Conservation (phyloP, 1,140 invertebrate species). For the Heliothis virescens region DNA sequence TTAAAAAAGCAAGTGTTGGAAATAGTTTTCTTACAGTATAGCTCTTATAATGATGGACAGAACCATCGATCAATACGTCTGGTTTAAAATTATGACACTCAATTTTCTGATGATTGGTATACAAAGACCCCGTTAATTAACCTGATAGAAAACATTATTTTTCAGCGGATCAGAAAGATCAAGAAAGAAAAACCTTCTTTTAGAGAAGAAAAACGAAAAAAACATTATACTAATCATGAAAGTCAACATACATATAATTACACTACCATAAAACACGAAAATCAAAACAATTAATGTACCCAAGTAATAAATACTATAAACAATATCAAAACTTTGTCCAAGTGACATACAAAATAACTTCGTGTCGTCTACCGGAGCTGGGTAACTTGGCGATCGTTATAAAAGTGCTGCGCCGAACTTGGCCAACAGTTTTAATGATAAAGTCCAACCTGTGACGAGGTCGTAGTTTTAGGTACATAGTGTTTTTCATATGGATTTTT, state of each 20-base stretch:
- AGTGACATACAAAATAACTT: slow-evolving; percentile 10
- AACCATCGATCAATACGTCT: too few relatives aligned
- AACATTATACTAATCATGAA: too few relatives aligned
- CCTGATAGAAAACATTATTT: not conserved
- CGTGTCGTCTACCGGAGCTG: not conserved
- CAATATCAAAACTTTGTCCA: slow-evolving; percentile 11
- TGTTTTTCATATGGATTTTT: not conserved
- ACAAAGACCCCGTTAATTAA: not conserved
- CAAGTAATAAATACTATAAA: slow-evolving; percentile 30
- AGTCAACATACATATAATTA: too few relatives aligned
- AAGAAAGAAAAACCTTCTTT: too few relatives aligned
- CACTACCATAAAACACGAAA: not conserved
- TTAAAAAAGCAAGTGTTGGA: too few relatives aligned
- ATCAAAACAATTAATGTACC: not conserved
- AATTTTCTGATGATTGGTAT: too few relatives aligned
- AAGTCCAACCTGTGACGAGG: slow-evolving; percentile 37
- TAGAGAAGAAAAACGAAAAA: too few relatives aligned
- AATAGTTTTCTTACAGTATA: too few relatives aligned
- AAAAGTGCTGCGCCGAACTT: slow-evolving; percentile 48
- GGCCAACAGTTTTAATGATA: slow-evolving; percentile 53
- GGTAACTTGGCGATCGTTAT: slow-evolving; percentile 46
- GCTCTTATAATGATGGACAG: too few relatives aligned
- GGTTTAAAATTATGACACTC: too few relatives aligned
- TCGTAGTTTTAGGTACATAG: slow-evolving; percentile 13
- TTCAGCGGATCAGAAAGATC: too few relatives aligned